These are phyloP conservation scores for Rhea americana DNA, from an alignment of 2,113 vertebrate species.

Conservation along the genomic window DNA sequence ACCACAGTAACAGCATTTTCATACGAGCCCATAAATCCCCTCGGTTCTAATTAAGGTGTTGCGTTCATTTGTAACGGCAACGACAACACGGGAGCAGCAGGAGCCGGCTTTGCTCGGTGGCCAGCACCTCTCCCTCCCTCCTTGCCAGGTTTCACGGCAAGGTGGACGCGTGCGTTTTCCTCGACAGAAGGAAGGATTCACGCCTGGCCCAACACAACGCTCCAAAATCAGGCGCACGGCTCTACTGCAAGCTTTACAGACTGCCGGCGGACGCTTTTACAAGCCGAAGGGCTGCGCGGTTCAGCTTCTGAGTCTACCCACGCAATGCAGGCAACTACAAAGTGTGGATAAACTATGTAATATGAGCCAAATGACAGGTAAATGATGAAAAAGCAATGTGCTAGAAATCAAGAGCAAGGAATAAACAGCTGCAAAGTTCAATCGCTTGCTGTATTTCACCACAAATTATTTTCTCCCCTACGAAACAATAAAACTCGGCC, in stretches of 20 bases:
- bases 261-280: neutral
- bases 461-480: conserved; percentile 30
- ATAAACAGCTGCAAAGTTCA: conserved; percentile 55
- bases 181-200: neutral
- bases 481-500: conserved; percentile 31
- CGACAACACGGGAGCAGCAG: neutral
- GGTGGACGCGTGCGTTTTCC: neutral
- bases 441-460: neutral
- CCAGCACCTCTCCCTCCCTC: neutral
- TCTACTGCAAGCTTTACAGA: neutral
- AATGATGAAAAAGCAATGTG: conserved; percentile 9
- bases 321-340: neutral
- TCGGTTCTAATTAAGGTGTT: conserved; percentile 55
- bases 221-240: neutral
- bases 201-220: neutral
- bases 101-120: neutral
- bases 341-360: neutral
- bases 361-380: neutral
- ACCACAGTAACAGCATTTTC: conserved; percentile 68
- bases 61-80: conserved; percentile 42
- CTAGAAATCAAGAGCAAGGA: conserved; percentile 37
- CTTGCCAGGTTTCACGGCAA: neutral
- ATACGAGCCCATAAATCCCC: conserved; percentile 59
- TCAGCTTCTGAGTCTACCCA: neutral
- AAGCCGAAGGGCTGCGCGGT: neutral